Evolutionary conservation across 2,113 vertebrate species (phyloP).

Genomic region (Oreotragus oreotragus): DNA sequence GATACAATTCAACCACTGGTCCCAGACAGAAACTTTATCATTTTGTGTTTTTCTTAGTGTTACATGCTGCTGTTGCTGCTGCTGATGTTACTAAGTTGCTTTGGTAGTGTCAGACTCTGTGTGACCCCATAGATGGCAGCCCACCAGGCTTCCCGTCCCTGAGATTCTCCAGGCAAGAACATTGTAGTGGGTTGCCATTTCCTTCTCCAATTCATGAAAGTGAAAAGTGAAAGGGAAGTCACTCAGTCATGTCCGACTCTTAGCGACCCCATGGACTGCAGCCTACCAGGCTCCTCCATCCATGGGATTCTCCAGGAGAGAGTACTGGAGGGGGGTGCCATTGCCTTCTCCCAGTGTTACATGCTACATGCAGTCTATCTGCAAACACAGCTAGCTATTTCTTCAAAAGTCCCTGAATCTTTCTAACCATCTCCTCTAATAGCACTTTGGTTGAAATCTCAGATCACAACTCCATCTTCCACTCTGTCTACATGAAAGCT

Average conservation of each 20-base stretch:
- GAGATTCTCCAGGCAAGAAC: too few species aligned
- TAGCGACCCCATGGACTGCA: too few species aligned
- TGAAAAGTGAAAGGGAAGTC: too few species aligned
- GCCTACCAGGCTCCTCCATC: too few species aligned
- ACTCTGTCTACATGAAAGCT: background rate
- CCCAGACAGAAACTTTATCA: background rate
- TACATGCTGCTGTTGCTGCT: background rate
- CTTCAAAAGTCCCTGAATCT: background rate
- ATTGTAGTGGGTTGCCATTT: too few species aligned
- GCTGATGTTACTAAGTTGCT: too few species aligned
- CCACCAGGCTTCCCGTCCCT: too few species aligned
- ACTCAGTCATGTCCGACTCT: too few species aligned
- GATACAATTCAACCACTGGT: background rate
- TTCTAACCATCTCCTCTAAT: background rate
- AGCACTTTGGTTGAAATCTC: background rate
- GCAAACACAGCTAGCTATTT: background rate
- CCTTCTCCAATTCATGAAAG: too few species aligned
- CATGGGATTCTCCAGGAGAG: too few species aligned
- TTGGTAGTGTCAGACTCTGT: fast-evolving
- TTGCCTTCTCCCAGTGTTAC: background rate
- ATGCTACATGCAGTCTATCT: background rate
- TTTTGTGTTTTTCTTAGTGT: background rate
- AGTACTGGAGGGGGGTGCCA: too few species aligned
- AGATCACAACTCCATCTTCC: background rate
- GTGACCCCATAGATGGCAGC: too few species aligned